Evolutionary conservation across 2,797 vertebrate species (phyloP), one percentile per base, ranked within the genome.

Genomic region (Galagoides demidoff): DNA sequence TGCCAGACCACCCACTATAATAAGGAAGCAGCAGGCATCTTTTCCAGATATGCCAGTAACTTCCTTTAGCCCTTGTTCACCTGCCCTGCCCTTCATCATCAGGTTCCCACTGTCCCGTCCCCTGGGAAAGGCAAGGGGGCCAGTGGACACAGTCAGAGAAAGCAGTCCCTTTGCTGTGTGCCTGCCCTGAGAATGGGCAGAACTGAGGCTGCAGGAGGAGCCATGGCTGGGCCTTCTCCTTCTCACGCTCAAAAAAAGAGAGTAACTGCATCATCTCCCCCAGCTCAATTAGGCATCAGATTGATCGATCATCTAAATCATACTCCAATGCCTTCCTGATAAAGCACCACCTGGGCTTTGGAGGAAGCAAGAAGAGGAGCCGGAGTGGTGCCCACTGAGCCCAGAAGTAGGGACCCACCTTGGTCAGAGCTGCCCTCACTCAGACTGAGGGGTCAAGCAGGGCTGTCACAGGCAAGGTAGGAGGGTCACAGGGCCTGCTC

Each of bases 171-270:
- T 43, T 57, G 45, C 29, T 34, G 8, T 34, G 34, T 25, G 22
- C 2, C 81, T 68, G 57, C 49, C 49, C 55, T 63, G 27, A 16
- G 16, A 59, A 52, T 0, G 22, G 66, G 29, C 7, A n/a, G 61
- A 34, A 14, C 77, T 87, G 39, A 78, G 57, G 63, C 66, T 57
- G 89, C n/a, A 7, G 9, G 1, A 31, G 27, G 29, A 25, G 19
- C 20, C 49, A 4, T 0, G 7, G n/a, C 63, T 55, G 23, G 20
- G 19, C 13, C 27, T 39, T 55, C 84, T n/a, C 31, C 0, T 11
- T 2, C 19, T 37, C 49, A 29, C 3, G 17, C 19, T 0, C 31
- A 0, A 71, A 45, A 25, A 83, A 66, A 68, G 22, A 57, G 6
- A 92, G 9, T 9, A 52, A 70, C 34, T 29, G 11, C 10, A n/a